phyloP scores from a whole-genome alignment of 2,797 vertebrate genomes.

The Hypotaenidia philippensis region DNA sequence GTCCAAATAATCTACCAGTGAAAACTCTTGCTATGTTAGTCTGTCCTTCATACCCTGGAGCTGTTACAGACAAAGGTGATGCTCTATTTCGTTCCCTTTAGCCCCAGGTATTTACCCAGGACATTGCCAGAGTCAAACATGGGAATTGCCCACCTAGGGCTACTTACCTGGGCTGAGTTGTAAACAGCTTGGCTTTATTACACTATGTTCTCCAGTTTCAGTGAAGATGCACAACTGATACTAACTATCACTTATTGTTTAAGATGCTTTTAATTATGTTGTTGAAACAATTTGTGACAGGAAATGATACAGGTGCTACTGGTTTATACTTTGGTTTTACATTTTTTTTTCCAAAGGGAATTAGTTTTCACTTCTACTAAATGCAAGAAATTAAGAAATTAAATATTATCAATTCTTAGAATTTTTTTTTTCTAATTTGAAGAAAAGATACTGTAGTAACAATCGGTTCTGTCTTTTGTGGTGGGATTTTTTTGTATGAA shows the following conservation, averaged over 20 bases:
- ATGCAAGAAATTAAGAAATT: neutral
- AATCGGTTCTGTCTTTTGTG: fast-evolving
- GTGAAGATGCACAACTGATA: neutral
- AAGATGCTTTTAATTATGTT: neutral
- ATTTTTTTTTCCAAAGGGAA: neutral
- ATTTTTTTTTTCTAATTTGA: neutral
- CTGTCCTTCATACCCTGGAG: neutral
- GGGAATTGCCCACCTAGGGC: neutral
- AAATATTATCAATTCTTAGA: neutral
- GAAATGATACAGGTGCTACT: neutral
- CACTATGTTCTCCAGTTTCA: neutral
- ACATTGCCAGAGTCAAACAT: neutral
- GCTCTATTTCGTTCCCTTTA: neutral
- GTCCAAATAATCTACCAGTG: neutral
- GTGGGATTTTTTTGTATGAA: neutral
- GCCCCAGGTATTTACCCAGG: neutral
- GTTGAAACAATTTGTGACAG: neutral
- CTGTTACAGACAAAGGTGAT: neutral
- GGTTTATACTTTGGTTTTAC: neutral
- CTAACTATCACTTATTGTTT: neutral
- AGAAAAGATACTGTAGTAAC: neutral
- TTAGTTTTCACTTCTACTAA: neutral
- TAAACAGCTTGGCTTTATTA: neutral
- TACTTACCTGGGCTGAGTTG: neutral
- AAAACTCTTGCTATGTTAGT: neutral